Percentiles rank a stretch among this genome's conserved stretches.
These are phyloP conservation scores for Cebidichthys violaceus DNA, from an alignment of 2,113 vertebrate genomes.

Conservation along the genomic window DNA sequence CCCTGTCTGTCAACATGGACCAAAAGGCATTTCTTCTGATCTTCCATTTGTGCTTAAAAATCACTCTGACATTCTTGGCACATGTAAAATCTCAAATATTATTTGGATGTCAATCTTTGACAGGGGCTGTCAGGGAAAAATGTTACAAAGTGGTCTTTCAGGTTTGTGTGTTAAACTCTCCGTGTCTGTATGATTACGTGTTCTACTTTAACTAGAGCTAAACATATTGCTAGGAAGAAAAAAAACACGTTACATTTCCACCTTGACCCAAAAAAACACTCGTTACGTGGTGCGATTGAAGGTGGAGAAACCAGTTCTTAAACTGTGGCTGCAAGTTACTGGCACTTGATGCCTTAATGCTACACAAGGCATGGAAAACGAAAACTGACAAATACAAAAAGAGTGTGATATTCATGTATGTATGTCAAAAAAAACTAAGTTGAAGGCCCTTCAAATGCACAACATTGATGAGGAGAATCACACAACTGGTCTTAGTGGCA, in stretches of 20 bases:
- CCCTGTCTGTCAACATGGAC: too few species aligned
- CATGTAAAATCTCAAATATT: too few species aligned
- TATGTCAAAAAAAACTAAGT: not conserved
- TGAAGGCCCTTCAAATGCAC: not conserved
- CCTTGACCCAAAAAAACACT: fast-evolving
- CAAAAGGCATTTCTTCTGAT: not conserved
- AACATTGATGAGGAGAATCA: not conserved
- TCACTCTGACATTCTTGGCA: not conserved
- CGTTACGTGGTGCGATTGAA: fast-evolving
- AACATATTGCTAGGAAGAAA: not conserved
- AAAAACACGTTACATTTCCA: not conserved
- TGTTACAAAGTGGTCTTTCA: not conserved
- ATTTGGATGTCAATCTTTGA: not conserved
- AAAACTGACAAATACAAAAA: not conserved
- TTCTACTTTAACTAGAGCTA: not conserved
- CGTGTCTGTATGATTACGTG: too few species aligned
- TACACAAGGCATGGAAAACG: too few species aligned
- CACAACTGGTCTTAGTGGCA: not conserved
- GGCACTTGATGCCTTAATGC: not conserved
- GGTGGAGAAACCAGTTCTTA: not conserved
- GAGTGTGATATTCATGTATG: not conserved
- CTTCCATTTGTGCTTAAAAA: too few species aligned
- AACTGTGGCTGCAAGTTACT: not conserved
- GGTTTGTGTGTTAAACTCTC: not conserved
- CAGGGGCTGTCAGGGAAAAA: not conserved